These are phyloP conservation scores for Patella vulgata DNA, from an alignment of 1,140 invertebrate genomes.

Conservation along the genomic window DNA sequence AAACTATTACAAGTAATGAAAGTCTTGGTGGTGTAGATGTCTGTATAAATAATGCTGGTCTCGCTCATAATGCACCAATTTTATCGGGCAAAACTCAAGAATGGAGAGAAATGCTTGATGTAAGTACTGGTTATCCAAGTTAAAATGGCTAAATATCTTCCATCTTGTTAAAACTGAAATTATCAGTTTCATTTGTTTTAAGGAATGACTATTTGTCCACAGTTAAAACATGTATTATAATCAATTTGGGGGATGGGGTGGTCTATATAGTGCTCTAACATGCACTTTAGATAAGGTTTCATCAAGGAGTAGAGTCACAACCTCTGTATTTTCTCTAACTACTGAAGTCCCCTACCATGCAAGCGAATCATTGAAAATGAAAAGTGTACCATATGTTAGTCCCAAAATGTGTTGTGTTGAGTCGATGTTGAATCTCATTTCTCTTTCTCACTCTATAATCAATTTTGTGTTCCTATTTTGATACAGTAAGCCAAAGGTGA, in stretches of 20 bases:
- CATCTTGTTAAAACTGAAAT: background rate
- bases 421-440: background rate
- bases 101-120: constrained; percentile 71
- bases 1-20: constrained; percentile 70
- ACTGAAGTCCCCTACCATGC: no score
- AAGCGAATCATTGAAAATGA: no score
- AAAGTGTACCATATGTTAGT: no score
- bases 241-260: background rate
- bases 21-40: constrained; percentile 75
- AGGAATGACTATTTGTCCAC: background rate
- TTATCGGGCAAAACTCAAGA: constrained; percentile 64
- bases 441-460: no score
- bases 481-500: no score
- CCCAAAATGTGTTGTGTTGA: no score
- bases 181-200: background rate
- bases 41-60: constrained; percentile 80
- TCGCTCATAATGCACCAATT: constrained; percentile 64
- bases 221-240: background rate
- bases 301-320: background rate
- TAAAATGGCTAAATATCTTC: background rate
- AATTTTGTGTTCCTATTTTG: no score
- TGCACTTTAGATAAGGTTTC: background rate
- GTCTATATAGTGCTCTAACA: background rate
- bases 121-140: constrained; percentile 42
- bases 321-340: no score